Conservation (phyloP, 2,888 invertebrate genomes). For the Drosophila cognata region DNA sequence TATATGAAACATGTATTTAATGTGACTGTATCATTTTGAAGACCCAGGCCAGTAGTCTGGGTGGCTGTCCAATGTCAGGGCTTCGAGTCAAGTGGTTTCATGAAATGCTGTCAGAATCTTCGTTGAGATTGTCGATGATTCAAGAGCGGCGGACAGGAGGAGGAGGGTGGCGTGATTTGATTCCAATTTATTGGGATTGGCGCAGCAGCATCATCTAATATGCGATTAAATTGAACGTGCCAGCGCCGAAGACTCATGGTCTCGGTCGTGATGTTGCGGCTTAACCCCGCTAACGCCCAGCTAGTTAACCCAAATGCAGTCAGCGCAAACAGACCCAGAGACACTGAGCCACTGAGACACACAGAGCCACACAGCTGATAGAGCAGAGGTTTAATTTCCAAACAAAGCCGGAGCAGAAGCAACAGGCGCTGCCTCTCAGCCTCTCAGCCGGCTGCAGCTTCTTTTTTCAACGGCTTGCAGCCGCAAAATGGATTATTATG, state of each 20-base stretch:
- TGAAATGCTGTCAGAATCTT: constrained; percentile 24
- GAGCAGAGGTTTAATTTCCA: constrained; percentile 17
- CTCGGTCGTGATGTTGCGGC: constrained; percentile 54
- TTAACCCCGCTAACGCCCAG: constrained; percentile 70
- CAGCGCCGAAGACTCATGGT: constrained; percentile 36
- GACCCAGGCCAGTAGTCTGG: not conserved
- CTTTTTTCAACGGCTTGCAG: constrained; percentile 51
- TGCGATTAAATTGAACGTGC: constrained; percentile 70
- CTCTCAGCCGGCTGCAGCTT: constrained; percentile 32
- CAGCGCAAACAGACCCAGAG: constrained; percentile 18
- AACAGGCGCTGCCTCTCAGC: constrained; percentile 5
- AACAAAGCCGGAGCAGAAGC: constrained; percentile 1
- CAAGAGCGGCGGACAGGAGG: not conserved
- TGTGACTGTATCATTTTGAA: not conserved
- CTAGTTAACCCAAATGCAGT: constrained; percentile 69
- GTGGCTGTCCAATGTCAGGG: constrained; percentile 6
- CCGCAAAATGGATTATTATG: constrained; percentile 75
- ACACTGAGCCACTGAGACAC: not conserved
- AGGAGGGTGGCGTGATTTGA: constrained; percentile 7
- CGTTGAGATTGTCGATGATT: constrained; percentile 22
- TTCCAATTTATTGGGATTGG: constrained; percentile 63
- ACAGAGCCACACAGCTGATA: not conserved
- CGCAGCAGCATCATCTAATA: constrained; percentile 59
- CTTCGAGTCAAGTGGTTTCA: constrained; percentile 30
- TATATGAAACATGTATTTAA: not conserved